Conservation (phyloP, 30 jellyfish, hydroid and myxozoan genomes). For the Hydractinia symbiolongicarpus region DNA sequence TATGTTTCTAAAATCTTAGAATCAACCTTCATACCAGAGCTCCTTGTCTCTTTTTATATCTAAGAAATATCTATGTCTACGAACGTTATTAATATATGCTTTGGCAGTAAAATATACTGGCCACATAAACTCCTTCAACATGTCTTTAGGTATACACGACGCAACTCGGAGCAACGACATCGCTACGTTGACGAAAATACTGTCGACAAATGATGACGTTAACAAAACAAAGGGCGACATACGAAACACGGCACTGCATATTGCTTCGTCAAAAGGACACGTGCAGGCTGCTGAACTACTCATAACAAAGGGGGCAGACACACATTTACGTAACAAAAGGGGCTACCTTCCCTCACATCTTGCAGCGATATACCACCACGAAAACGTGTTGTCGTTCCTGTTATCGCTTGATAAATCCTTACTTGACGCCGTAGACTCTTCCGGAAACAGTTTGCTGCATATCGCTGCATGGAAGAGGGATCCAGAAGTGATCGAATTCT, state of each 20-base stretch:
- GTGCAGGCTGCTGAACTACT: constrained; percentile 4
- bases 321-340: not conserved
- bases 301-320: constrained; percentile 29
- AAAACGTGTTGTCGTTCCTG: not conserved
- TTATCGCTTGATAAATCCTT: constrained; percentile 4
- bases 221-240: constrained; percentile 14
- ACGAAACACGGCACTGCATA: constrained; percentile 28
- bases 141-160: constrained; percentile 14
- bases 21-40: no score
- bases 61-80: no score
- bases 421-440: constrained; percentile 10
- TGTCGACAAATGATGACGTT: constrained; percentile 3
- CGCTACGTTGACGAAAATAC: not conserved
- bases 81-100: no score
- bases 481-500: constrained; percentile 14
- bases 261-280: constrained; percentile 29
- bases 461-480: constrained; percentile 28
- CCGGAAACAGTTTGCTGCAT: constrained; percentile 35
- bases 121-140: no score
- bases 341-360: constrained; percentile 28
- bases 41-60: no score
- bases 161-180: constrained; percentile 8
- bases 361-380: constrained; percentile 22
- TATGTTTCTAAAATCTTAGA: no score
- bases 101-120: no score